phyloP scores from a whole-genome alignment of 92 coral and sea anemone species.

The Umimayanthus kanabou region DNA sequence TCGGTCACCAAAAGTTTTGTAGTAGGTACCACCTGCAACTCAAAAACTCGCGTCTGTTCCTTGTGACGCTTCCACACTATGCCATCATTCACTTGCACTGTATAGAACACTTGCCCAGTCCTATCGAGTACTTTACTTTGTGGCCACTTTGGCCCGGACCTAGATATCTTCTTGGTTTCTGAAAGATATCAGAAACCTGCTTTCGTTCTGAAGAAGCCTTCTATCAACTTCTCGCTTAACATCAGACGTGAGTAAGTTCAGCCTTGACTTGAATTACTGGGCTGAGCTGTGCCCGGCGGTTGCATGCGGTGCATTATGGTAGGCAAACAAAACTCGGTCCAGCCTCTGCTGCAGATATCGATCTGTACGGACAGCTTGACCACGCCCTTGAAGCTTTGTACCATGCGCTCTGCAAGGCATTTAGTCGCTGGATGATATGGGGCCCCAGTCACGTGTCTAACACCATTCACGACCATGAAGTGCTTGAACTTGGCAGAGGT shows the following conservation, averaged over 20 bases:
- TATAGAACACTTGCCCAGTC: too few relatives aligned
- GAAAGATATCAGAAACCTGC: neutral
- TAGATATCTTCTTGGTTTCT: neutral
- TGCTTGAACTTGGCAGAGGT: conserved; percentile 24
- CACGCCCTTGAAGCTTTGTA: conserved; percentile 38
- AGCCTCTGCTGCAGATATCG: too few relatives aligned
- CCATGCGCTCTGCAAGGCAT: conserved; percentile 30
- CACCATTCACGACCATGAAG: conserved; percentile 15
- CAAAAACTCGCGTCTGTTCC: too few relatives aligned
- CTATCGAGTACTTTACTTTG: too few relatives aligned
- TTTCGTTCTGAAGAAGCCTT: conserved; percentile 33
- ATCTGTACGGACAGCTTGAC: too few relatives aligned
- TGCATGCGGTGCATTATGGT: too few relatives aligned
- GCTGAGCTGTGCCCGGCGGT: neutral
- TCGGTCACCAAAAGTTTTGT: too few relatives aligned
- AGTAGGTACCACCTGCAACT: too few relatives aligned
- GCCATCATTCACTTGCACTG: too few relatives aligned
- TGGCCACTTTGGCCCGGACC: conserved; percentile 48
- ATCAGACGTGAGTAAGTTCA: conserved; percentile 35
- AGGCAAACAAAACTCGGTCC: too few relatives aligned
- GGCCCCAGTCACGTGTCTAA: conserved; percentile 43
- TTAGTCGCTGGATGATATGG: conserved; percentile 45
- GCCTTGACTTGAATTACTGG: conserved; percentile 36
- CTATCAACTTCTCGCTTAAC: conserved; percentile 34
- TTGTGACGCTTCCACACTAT: too few relatives aligned